These are phyloP conservation scores for Listrodromus nycthemerus DNA, from an alignment of 2,888 invertebrate genomes.

Conservation along the genomic window DNA sequence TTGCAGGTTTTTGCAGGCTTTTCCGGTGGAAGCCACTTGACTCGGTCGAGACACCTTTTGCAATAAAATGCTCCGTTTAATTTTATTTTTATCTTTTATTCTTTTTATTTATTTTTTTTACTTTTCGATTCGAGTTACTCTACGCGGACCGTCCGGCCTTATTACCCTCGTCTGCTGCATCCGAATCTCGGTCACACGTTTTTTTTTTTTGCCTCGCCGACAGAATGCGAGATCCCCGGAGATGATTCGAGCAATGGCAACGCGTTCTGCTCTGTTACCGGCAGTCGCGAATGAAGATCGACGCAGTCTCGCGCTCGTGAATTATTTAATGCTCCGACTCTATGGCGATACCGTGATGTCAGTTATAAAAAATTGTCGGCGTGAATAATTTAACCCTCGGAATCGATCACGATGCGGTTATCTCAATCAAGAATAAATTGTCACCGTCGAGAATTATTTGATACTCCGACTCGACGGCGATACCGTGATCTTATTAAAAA, in stretches of 20 bases:
- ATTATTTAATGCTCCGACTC: background rate
- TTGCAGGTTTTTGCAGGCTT: conserved; percentile 85
- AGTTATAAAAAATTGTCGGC: background rate
- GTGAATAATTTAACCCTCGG: background rate
- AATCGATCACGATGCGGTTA: background rate
- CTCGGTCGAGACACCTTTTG: conserved; percentile 85
- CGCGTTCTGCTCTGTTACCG: background rate
- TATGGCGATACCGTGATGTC: background rate
- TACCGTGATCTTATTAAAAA: background rate
- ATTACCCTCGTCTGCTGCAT: background rate
- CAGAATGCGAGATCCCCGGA: background rate
- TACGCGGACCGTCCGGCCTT: background rate
- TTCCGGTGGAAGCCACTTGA: conserved; percentile 88
- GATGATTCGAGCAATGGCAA: background rate
- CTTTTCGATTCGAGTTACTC: background rate
- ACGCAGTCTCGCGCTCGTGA: background rate
- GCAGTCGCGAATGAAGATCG: background rate
- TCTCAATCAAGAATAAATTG: background rate
- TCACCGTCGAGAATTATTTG: background rate
- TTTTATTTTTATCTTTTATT: conserved; percentile 43
- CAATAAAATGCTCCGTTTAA: conserved; percentile 73
- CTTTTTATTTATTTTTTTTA: background rate
- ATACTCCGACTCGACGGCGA: background rate
- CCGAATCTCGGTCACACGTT: background rate
- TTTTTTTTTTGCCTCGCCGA: background rate